These are phyloP conservation scores for Psilopogon haemacephalus DNA, from an alignment of 2,113 vertebrate species.

Conservation along the genomic window DNA sequence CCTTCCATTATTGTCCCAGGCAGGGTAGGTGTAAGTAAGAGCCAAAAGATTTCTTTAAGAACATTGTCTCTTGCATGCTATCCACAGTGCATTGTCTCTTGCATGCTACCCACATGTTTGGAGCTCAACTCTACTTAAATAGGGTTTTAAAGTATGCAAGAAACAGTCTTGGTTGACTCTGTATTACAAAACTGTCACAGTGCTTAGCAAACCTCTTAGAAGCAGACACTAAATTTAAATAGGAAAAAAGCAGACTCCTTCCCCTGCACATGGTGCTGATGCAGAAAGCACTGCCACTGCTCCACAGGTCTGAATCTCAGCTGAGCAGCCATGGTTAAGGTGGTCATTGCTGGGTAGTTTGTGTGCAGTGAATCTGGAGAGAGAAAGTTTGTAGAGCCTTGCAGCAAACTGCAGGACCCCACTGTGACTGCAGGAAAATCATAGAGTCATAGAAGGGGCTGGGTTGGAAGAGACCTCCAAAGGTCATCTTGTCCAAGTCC, in stretches of 20 bases:
- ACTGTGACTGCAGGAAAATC: not conserved
- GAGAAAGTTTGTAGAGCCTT: not conserved
- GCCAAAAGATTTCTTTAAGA: not conserved
- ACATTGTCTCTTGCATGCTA: not conserved
- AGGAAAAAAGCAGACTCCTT: not conserved
- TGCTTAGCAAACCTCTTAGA: not conserved
- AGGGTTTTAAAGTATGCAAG: not conserved
- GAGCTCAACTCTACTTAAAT: not conserved
- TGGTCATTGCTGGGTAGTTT: not conserved
- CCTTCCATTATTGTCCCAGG: not conserved
- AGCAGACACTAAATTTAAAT: not conserved
- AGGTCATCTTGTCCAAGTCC: no score
- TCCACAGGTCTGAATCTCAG: not conserved
- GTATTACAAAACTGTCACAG: not conserved
- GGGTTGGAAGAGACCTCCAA: no score
- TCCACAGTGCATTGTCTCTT: not conserved
- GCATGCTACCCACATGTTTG: not conserved
- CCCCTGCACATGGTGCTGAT: not conserved
- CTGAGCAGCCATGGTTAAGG: not conserved
- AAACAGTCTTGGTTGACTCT: not conserved
- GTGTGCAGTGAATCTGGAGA: not conserved
- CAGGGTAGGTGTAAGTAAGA: not conserved
- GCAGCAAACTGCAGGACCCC: not conserved
- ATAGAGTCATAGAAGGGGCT: no score
- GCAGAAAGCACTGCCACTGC: not conserved